Evolutionary conservation across 1,140 invertebrate genomes (phyloP), one percentile per base, ranked within the genome.

Genomic region (Drosophila truncata): DNA sequence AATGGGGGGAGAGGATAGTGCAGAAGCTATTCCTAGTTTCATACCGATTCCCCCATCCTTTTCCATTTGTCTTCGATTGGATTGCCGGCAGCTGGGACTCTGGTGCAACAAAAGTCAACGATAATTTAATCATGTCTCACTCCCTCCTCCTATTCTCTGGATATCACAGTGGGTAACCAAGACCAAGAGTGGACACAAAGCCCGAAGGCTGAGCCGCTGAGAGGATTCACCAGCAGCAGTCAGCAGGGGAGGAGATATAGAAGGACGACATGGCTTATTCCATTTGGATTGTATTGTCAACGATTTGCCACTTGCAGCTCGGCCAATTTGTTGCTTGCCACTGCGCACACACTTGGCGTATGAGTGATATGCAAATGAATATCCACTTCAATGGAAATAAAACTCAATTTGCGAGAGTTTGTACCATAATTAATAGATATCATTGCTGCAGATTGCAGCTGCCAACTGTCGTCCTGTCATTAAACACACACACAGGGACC

Each of bases 331-430:
- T 59, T 42, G 42, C 41, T 14, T 46, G 41, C 16, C 64, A 29
- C 31, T 58, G 50, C 50, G 3, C 69, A 72, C 70, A 3, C 69
- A 72, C 70, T 72, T 72, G 70, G 42, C 70, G 70, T 60, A 73
- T 73, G 70, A 73, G 67, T 73, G 70, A 73, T 73, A 73, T 73
- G 70, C 70, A 73, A 73, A 73, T 73, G 70, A 72, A 72, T 41
- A 50, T 60, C 54, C 70, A 49, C 67, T 73, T 73, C 44, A 50
- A 41, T 50, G 54, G 35, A 50, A 72, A 73, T 72, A 72, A 72
- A 73, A 73, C 70, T 73, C 70, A 73, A 73, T 73, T 73, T 73
- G 54, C 44, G 23, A 14, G 67, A 73, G 70, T 73, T 72, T 73
- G 54, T 41, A 4, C 70, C 70, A 60, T 73, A 73, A 73, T 73